Evolutionary conservation across 2,113 vertebrate genomes (phyloP), one percentile per base, ranked within the genome.

Genomic region (Labeo rohita): DNA sequence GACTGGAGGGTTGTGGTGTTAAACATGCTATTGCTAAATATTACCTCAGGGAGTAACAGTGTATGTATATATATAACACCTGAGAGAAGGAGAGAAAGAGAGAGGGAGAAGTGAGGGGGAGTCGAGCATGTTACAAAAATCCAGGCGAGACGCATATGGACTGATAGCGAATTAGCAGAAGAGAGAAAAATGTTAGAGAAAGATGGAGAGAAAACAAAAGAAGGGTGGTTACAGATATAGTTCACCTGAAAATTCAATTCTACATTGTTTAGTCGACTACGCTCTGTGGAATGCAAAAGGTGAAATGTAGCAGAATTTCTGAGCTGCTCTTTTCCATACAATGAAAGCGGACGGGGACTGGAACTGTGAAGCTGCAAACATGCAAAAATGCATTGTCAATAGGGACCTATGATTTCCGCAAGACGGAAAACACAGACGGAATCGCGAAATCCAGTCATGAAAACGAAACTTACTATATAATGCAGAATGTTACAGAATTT

Each of bases 21-120:
- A 94, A 95, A 94, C 93, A 93, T 84, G 84, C 90, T 93, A 93
- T 91, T 92, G 92, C 92, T 94, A 94, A 94, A 94, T 87, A 92
- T 88, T 95, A 93, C 94, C 93, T 80, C 78, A 92, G 93, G 93
- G 94, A 92, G 94, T 92, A 92, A 91, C 91, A 85, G 91, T 49
- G 89, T 92, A 93, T 92, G 90, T 92, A 91, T 92, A 88, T 88
- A 72, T 86, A 87, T 72, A 82, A 85, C 85, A 87, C 72, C 66
- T 36, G 74, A 87, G 34, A 84, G 63, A 65, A 23, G 23, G 47
- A 75, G 50, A 87, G 28, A 82, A 73, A 52, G 86, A 86, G 84
- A 89, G 84, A 88, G 83, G n/a, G 52, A 59, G 16, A 72, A 34
- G 23, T 77, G 73, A 47, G 72, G 79, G 56, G 59, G 75, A 56